Percentiles rank a stretch among this genome's conserved stretches.
Evolutionary conservation across 2,797 vertebrate genomes (phyloP).

Genomic region (Phrynocephalus guinanensis): DNA sequence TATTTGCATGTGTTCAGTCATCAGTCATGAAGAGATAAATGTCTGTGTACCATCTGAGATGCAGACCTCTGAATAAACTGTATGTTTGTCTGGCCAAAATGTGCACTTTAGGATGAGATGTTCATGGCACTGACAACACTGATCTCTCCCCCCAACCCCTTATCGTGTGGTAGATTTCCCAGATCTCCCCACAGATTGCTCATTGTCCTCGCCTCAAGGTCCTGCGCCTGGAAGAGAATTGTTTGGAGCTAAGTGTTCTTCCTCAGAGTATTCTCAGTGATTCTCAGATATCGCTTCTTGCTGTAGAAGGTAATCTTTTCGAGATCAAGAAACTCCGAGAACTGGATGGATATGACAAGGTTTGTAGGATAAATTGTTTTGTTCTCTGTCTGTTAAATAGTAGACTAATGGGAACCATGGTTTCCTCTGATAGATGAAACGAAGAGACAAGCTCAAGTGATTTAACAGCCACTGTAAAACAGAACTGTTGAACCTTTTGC

Average conservation of each 20-base stretch:
- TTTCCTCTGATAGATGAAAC: conserved; percentile 23
- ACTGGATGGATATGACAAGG: conserved; percentile 94
- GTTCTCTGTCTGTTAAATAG: neutral
- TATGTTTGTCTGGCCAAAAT: too few relatives aligned
- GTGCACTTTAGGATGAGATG: too few relatives aligned
- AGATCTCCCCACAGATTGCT: conserved; percentile 87
- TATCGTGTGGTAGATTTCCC: conserved; percentile 83
- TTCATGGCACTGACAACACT: neutral
- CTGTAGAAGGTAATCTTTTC: conserved; percentile 96
- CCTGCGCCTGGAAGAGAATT: conserved; percentile 96
- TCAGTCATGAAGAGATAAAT: neutral
- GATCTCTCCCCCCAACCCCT: conserved; percentile 33
- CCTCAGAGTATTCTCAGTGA: conserved; percentile 88
- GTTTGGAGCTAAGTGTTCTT: conserved; percentile 91
- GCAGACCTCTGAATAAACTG: too few relatives aligned
- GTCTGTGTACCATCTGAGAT: neutral
- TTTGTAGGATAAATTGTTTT: conserved; percentile 62
- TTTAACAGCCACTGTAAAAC: too few relatives aligned
- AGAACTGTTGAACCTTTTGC: conserved; percentile 31
- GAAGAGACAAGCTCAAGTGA: too few relatives aligned
- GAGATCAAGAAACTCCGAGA: conserved; percentile 93
- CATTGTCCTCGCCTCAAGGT: conserved; percentile 93
- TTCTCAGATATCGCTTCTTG: conserved; percentile 93
- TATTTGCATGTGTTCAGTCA: neutral
- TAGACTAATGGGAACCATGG: too few relatives aligned